phyloP scores from a whole-genome alignment of 2,797 vertebrate genomes.

The Microchirus variegatus region DNA sequence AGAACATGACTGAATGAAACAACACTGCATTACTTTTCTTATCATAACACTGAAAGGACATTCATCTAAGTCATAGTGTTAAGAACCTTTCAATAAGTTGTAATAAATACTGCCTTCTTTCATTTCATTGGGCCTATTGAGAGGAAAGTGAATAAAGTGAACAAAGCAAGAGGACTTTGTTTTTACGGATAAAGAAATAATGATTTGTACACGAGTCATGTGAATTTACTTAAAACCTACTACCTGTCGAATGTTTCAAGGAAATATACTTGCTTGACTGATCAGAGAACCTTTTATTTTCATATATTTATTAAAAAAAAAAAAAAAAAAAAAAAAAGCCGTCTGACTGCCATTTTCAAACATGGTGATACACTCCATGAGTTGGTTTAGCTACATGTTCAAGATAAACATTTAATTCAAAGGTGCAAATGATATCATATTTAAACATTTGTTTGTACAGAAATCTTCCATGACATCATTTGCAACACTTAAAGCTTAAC shows the following conservation, averaged over 20 bases:
- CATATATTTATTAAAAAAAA: too few species aligned
- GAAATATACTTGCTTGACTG: slow-evolving; percentile 42
- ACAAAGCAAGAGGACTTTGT: slow-evolving; percentile 40
- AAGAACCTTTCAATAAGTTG: slow-evolving; percentile 49
- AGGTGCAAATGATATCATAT: slow-evolving; percentile 67
- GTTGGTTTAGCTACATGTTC: slow-evolving; percentile 44
- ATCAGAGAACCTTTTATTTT: slow-evolving; percentile 34
- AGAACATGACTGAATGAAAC: slow-evolving; percentile 1
- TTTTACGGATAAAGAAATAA: slow-evolving; percentile 50
- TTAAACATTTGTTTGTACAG: slow-evolving; percentile 57
- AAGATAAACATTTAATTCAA: slow-evolving; percentile 41
- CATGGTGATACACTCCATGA: slow-evolving; percentile 9
- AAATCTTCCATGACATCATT: slow-evolving; percentile 63
- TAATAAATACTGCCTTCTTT: slow-evolving; percentile 72
- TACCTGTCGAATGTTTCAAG: slow-evolving; percentile 7
- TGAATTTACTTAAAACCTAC: slow-evolving; percentile 46
- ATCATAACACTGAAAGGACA: slow-evolving; percentile 58
- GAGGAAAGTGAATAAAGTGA: slow-evolving; percentile 63
- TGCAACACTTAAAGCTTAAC: slow-evolving; percentile 67
- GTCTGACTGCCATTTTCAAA: too few species aligned
- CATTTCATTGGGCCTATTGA: slow-evolving; percentile 40
- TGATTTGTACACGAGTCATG: slow-evolving; percentile 48
- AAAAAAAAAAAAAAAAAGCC: neutral
- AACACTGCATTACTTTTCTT: slow-evolving; percentile 32
- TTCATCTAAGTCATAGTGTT: slow-evolving; percentile 73